Percentiles rank a stretch among this genome's conserved stretches.
Conservation (phyloP, 2,888 invertebrate genomes). For the Nomada flava region DNA sequence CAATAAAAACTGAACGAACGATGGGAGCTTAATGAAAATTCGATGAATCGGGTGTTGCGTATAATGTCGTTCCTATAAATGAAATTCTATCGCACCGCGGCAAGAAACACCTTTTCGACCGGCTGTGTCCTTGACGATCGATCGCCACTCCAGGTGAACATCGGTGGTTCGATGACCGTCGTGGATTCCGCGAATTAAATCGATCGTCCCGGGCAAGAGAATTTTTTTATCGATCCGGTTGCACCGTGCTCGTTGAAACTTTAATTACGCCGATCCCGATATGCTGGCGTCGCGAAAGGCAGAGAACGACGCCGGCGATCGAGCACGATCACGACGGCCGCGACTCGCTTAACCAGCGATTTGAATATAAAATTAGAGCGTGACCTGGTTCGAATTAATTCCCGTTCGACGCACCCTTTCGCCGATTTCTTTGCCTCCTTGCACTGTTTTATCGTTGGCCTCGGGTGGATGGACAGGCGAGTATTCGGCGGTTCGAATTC, state of each 20-base stretch:
- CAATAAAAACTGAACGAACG: too few species aligned
- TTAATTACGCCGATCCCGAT: slow-evolving; percentile 25
- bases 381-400: slow-evolving; percentile 45
- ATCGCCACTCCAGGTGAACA: slow-evolving; percentile 44
- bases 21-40: too few species aligned
- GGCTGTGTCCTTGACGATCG: slow-evolving; percentile 63
- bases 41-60: too few species aligned
- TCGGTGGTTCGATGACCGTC: slow-evolving; percentile 53
- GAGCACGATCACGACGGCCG: slow-evolving; percentile 7
- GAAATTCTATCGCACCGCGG: too few species aligned
- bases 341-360: slow-evolving; percentile 35
- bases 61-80: too few species aligned
- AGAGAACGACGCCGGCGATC: slow-evolving; percentile 6
- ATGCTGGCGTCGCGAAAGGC: neutral
- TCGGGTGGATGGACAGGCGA: neutral
- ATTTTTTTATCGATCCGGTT: slow-evolving; percentile 28
- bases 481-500: neutral
- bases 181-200: slow-evolving; percentile 50
- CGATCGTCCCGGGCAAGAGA: slow-evolving; percentile 26
- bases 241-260: slow-evolving; percentile 24
- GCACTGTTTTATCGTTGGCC: neutral
- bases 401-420: slow-evolving; percentile 29
- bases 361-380: slow-evolving; percentile 42
- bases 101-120: slow-evolving; percentile 43
- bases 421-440: neutral